A percentile compares a stretch with the other conserved stretches of the same genome.
Evolutionary conservation across 2,113 vertebrate genomes (phyloP).

Genomic region (Cyrtonyx montezumae): DNA sequence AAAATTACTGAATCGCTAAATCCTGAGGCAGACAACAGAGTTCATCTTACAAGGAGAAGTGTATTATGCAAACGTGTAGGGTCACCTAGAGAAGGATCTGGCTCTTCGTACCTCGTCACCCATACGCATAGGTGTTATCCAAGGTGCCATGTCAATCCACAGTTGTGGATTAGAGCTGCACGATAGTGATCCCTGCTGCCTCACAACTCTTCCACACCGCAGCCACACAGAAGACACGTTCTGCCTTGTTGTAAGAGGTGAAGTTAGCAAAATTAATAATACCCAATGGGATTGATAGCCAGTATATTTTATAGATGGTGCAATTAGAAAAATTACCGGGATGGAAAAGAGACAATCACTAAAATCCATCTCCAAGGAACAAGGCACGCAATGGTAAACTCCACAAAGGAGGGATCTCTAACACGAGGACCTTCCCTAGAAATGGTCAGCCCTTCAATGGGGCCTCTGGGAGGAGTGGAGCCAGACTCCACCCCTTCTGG

Average conservation of each 20-base stretch:
- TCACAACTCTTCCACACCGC: neutral
- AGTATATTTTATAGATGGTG: too few species aligned
- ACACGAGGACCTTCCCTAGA: too few species aligned
- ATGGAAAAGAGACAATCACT: too few species aligned
- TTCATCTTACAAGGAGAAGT: slow-evolving; percentile 45
- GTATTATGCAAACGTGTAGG: slow-evolving; percentile 34
- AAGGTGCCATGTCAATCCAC: neutral
- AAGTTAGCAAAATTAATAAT: too few species aligned
- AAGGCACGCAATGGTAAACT: too few species aligned
- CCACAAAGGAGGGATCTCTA: too few species aligned
- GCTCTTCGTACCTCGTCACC: neutral
- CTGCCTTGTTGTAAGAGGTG: neutral
- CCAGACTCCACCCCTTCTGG: too few species aligned
- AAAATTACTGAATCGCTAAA: slow-evolving; percentile 61
- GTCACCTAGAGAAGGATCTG: slow-evolving; percentile 42
- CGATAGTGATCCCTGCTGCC: neutral
- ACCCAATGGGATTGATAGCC: too few species aligned
- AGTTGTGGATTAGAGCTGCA: neutral
- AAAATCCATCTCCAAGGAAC: too few species aligned
- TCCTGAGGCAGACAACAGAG: slow-evolving; percentile 28
- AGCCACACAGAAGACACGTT: neutral
- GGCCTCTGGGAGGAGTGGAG: too few species aligned
- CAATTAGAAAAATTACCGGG: too few species aligned
- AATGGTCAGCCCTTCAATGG: too few species aligned
- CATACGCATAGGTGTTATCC: neutral